A percentile compares a stretch with the other conserved stretches of the same genome.
Evolutionary conservation across 1,140 invertebrate species (phyloP).

Genomic region (Gonioctena quinquepunctata): DNA sequence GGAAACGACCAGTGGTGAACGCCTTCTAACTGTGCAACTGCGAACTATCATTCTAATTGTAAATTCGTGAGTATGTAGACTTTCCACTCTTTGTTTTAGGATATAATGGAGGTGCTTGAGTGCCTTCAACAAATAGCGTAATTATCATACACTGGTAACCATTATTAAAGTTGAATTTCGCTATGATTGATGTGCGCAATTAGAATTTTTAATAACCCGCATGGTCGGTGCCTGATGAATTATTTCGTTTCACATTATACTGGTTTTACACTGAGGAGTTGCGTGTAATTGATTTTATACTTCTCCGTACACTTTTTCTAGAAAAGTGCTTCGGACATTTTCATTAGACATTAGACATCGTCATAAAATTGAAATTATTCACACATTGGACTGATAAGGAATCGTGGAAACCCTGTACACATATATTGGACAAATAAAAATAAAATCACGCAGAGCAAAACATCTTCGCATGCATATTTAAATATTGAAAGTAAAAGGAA

Average conservation of each 20-base stretch:
- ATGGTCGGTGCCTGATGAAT: neutral
- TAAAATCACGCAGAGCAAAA: too few relatives aligned
- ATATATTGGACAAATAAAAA: too few relatives aligned
- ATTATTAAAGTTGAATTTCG: constrained; percentile 13
- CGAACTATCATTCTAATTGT: neutral
- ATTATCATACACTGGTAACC: constrained; percentile 12
- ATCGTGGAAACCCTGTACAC: too few relatives aligned
- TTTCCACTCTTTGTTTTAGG: constrained; percentile 5
- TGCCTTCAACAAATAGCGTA: constrained; percentile 15
- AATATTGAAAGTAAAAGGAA: too few relatives aligned
- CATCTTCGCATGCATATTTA: too few relatives aligned
- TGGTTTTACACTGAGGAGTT: neutral
- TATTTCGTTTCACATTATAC: neutral
- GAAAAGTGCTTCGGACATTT: too few relatives aligned
- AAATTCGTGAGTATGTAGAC: constrained; percentile 12
- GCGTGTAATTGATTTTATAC: neutral
- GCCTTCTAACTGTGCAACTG: neutral
- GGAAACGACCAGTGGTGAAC: neutral
- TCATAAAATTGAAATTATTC: too few relatives aligned
- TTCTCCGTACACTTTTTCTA: too few relatives aligned
- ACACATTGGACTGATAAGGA: too few relatives aligned
- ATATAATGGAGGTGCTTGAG: constrained; percentile 4
- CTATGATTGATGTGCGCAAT: constrained; percentile 15
- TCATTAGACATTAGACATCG: too few relatives aligned
- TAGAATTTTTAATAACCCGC: constrained; percentile 1